phyloP scores from a whole-genome alignment of 2,888 invertebrate genomes.

The Allophyes oxyacanthae region DNA sequence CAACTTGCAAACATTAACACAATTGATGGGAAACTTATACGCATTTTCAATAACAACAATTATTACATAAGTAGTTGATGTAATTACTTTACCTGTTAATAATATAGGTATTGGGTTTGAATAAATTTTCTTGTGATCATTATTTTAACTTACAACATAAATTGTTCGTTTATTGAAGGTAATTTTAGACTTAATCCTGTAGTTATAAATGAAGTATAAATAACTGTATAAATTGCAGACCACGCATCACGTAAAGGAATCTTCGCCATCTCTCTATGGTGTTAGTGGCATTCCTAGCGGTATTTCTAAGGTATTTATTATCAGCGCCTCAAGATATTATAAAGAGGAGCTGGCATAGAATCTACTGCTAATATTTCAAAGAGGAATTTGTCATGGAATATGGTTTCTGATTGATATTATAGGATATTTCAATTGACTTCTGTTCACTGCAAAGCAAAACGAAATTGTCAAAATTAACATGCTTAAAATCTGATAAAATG shows the following conservation, averaged over 20 bases:
- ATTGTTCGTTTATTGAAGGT: not conserved
- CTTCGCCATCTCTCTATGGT: conserved; percentile 15
- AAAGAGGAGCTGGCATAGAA: conserved; percentile 24
- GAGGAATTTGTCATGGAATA: conserved; percentile 4
- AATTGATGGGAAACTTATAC: too few relatives aligned
- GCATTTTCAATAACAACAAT: too few relatives aligned
- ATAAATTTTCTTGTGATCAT: too few relatives aligned
- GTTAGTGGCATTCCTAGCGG: conserved; percentile 33
- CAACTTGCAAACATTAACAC: too few relatives aligned
- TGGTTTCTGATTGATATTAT: not conserved
- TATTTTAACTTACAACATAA: too few relatives aligned
- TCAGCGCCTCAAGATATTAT: conserved; percentile 23
- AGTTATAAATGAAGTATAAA: conserved; percentile 22
- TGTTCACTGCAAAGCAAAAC: too few relatives aligned
- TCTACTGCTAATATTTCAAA: conserved; percentile 18
- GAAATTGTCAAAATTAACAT: too few relatives aligned
- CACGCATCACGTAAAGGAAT: conserved; percentile 13
- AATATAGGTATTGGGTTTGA: too few relatives aligned
- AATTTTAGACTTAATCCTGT: conserved; percentile 2
- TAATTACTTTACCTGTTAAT: too few relatives aligned
- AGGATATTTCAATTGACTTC: too few relatives aligned
- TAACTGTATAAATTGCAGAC: conserved; percentile 25
- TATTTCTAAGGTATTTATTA: conserved; percentile 16
- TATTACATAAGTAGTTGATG: too few relatives aligned
- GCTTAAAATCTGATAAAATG: too few relatives aligned